Evolutionary conservation across 2,888 invertebrate species (phyloP), one percentile per base, ranked within the genome.

Genomic region (Ellobium chinense): DNA sequence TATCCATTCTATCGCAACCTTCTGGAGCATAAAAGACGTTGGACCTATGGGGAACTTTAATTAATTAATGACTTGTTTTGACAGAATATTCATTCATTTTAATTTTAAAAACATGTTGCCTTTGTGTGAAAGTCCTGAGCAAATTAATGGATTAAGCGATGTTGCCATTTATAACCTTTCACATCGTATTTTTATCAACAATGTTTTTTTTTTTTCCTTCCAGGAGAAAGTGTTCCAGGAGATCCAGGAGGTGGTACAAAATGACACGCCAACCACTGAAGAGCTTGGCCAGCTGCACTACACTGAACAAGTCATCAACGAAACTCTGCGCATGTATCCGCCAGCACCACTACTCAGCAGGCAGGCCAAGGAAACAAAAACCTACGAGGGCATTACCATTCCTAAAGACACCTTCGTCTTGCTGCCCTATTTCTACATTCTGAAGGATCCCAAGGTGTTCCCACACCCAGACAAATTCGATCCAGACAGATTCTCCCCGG

Each of bases 211-310:
- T 9, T 21, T 46, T 27, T 63, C 24, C 24, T 54, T 39, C 12
- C 76, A 76, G 76, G 76, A 76, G 2, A 31, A 24, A 68, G 68
- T 58, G 4, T 68, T 68, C 37, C 36, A 68, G 56, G 76, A 76
- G 58, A 68, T 76, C n/a, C 62, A 56, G 7, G 2, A 12, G 21
- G 68, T 66, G 21, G 76, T 76, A 1, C 31, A 24, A 18, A n/a
- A 24, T 9, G 27, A 3, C 5, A 34, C 34, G 1, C 76, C 76
- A 12, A 68, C 56, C n/a, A 1, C 12, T 1, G 66, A 66, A 37
- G 76, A 76, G 18, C 37, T 76, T 5, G 24, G 14, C 7, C 18
- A 34, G 0, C 76, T 76, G 39, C 18, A 27, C n/a, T 76, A 24
- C 27, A 21, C 46, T 2, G 66, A 68, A n/a, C 56, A 58, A 14